Base-by-base conservation (phyloP, 1,140 invertebrate species). In the Conopomorpha cramerella region DNA sequence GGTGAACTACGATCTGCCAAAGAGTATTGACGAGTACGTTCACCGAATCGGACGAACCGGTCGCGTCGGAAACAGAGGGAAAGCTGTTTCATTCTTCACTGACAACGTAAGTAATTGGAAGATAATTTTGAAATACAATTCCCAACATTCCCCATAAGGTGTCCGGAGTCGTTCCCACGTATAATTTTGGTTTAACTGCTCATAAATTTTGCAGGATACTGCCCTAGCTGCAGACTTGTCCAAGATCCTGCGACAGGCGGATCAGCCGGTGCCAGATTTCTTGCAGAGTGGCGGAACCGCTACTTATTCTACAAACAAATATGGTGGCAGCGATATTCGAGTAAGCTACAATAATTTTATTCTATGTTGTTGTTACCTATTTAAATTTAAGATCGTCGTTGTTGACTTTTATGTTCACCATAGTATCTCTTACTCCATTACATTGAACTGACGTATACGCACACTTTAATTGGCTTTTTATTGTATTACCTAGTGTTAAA, bases 31-130 rank as follows among this genome's bases (percentile, higher is more conserved):
- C 41, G 93, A 96, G 39, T 98, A 98, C 60, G 93, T 97, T 3
- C 96, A 98, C 76, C 81, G 95, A 29, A 97, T 98, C 55, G 96
- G 96, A 1, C 80, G 95, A 51, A 98, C 95, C 11, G 96, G 95
- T 1, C 84, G 95, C 26, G 90, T 97, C 13, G 95, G 96, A 0
- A 96, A 98, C 67, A 66, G 86, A 26, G 96, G 96, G 3, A 87
- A 84, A 51, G 92, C 95, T 0, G 92, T 91, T 0, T 93, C 90
- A 6, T 97, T 97, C 70, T 97, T 82, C 59, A 50, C 81, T 0
- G 78, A 82, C 14, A 41, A 60, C 36, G 67, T 1, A 35, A 59
- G 0, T 87, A n/a, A n/a, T n/a, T n/a, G n/a, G n/a, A n/a, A n/a
- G n/a, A n/a, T n/a, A n/a, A n/a, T n/a, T n/a, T n/a, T n/a, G n/a